These are phyloP conservation scores for Cichladusa arquata DNA, from an alignment of 2,113 vertebrate genomes.

Conservation along the genomic window DNA sequence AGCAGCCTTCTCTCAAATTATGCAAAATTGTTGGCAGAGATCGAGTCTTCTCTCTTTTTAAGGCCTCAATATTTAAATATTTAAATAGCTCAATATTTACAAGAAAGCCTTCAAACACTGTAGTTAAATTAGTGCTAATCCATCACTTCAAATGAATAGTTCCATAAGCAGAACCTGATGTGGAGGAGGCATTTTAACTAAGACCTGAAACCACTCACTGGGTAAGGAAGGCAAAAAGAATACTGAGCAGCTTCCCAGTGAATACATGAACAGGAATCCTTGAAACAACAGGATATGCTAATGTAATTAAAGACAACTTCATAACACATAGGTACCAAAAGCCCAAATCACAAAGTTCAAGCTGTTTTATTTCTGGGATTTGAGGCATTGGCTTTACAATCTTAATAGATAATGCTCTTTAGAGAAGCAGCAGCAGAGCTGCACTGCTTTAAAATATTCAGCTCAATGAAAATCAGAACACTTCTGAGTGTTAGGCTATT, in stretches of 20 bases:
- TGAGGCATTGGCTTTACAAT: neutral
- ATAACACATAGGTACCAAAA: neutral
- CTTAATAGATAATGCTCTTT: neutral
- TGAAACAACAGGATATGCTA: neutral
- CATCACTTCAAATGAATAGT: neutral
- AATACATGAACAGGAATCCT: neutral
- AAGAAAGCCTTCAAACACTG: neutral
- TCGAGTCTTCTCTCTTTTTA: neutral
- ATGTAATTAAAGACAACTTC: slow-evolving; percentile 1
- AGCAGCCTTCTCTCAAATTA: neutral
- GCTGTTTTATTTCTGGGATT: neutral
- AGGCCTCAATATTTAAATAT: neutral
- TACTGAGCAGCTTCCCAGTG: neutral
- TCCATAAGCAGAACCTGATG: neutral
- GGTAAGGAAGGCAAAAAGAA: neutral
- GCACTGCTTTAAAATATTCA: neutral
- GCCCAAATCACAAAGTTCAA: neutral
- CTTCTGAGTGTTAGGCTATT: neutral
- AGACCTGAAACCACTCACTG: neutral
- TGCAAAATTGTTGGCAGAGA: neutral
- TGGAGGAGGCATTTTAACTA: neutral
- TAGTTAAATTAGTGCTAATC: neutral
- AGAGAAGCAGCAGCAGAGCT: neutral
- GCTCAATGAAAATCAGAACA: neutral
- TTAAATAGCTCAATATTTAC: neutral